A percentile compares a stretch with the other conserved stretches of the same genome.
phyloP scores from a whole-genome alignment of 2,888 invertebrate genomes.

The Morpho achilles region DNA sequence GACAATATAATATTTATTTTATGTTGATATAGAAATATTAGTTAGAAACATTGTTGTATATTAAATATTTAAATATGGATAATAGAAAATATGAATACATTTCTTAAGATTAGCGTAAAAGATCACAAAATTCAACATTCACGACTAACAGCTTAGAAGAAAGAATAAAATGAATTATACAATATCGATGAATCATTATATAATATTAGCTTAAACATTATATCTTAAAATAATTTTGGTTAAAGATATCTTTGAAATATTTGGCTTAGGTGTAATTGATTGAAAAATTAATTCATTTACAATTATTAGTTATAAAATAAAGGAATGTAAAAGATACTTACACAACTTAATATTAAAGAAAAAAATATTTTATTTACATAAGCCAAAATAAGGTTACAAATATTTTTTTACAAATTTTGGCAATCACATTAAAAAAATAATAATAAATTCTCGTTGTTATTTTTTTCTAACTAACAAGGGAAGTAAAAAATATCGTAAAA shows the following conservation, averaged over 20 bases:
- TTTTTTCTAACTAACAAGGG: constrained; percentile 27
- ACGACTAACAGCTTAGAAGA: constrained; percentile 34
- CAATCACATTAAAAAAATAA: constrained; percentile 32
- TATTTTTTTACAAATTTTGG: constrained; percentile 50
- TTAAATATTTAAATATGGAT: constrained; percentile 25
- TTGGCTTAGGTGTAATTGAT: constrained; percentile 6
- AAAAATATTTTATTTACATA: constrained; percentile 45
- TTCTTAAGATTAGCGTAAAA: constrained; percentile 63
- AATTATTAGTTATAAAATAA: background rate
- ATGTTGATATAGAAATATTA: constrained; percentile 25
- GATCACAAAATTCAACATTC: constrained; percentile 69
- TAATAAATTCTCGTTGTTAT: constrained; percentile 24
- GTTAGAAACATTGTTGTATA: constrained; percentile 44
- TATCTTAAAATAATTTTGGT: constrained; percentile 16
- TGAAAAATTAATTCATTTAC: constrained; percentile 6
- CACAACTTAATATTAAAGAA: constrained; percentile 20
- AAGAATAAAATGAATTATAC: constrained; percentile 21
- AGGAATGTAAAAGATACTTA: background rate
- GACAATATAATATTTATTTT: constrained; percentile 35
- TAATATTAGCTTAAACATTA: constrained; percentile 9
- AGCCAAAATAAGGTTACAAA: constrained; percentile 37
- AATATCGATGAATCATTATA: constrained; percentile 20
- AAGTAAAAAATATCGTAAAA: constrained; percentile 27
- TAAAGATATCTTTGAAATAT: constrained; percentile 15
- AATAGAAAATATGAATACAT: constrained; percentile 75